Evolutionary conservation across 2,888 invertebrate genomes (phyloP).

Genomic region (Orthosia gothica): DNA sequence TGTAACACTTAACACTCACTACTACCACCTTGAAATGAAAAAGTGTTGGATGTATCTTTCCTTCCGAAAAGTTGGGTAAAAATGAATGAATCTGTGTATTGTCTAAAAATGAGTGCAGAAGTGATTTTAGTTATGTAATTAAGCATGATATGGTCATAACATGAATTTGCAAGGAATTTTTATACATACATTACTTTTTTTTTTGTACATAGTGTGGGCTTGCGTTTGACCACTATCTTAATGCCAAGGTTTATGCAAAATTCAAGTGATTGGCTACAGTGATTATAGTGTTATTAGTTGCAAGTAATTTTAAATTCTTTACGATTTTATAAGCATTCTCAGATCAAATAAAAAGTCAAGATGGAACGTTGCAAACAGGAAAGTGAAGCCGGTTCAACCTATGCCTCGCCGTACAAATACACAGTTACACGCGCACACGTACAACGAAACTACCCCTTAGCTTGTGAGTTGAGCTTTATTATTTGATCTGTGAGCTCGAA

Average conservation of each 20-base stretch:
- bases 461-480: too few species aligned
- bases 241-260: not conserved
- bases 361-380: too few species aligned
- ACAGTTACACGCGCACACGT: too few species aligned
- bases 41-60: conserved; percentile 25
- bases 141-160: not conserved
- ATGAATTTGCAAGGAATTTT: not conserved
- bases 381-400: too few species aligned
- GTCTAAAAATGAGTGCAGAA: conserved; percentile 17
- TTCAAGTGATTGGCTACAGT: conserved; percentile 4
- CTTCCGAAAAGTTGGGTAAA: not conserved
- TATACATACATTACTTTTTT: too few species aligned
- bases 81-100: conserved; percentile 13
- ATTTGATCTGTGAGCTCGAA: too few species aligned
- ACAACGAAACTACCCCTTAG: too few species aligned
- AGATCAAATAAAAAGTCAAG: too few species aligned
- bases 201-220: too few species aligned
- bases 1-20: conserved; percentile 37
- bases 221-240: too few species aligned
- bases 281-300: not conserved
- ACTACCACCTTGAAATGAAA: conserved; percentile 52
- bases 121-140: not conserved
- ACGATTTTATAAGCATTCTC: not conserved
- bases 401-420: too few species aligned
- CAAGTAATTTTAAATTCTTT: not conserved